phyloP scores from a whole-genome alignment of 2,113 vertebrate species.

The Etia nguti region DNA sequence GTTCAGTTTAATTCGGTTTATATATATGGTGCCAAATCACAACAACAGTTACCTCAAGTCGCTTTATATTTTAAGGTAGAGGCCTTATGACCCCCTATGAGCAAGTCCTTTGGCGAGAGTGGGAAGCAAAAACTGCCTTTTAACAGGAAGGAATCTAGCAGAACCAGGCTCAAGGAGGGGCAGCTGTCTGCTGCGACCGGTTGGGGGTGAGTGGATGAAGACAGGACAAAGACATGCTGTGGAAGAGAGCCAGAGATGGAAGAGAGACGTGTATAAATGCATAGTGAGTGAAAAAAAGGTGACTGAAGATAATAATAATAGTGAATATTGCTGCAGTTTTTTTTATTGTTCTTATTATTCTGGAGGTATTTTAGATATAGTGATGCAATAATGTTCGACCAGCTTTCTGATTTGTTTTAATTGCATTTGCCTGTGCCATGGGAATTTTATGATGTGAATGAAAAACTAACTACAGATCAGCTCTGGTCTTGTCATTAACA shows the following conservation, averaged over 20 bases:
- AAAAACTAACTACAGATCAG: not conserved
- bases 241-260: not conserved
- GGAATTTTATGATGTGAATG: not conserved
- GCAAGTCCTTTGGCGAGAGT: not conserved
- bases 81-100: fast-evolving
- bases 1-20: not conserved
- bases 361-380: not conserved
- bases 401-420: not conserved
- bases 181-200: not conserved
- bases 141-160: not conserved
- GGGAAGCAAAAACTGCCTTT: not conserved
- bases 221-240: not conserved
- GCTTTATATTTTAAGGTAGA: not conserved
- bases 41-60: fast-evolving
- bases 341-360: not conserved
- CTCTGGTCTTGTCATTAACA: not conserved
- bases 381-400: not conserved
- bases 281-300: not conserved
- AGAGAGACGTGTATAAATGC: not conserved
- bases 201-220: not conserved
- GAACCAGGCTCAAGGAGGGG: not conserved
- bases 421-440: not conserved
- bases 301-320: not conserved
- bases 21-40: not conserved
- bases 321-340: not conserved